These are phyloP conservation scores for Drosophila demipolita DNA, from an alignment of 2,888 invertebrate species.

Conservation along the genomic window DNA sequence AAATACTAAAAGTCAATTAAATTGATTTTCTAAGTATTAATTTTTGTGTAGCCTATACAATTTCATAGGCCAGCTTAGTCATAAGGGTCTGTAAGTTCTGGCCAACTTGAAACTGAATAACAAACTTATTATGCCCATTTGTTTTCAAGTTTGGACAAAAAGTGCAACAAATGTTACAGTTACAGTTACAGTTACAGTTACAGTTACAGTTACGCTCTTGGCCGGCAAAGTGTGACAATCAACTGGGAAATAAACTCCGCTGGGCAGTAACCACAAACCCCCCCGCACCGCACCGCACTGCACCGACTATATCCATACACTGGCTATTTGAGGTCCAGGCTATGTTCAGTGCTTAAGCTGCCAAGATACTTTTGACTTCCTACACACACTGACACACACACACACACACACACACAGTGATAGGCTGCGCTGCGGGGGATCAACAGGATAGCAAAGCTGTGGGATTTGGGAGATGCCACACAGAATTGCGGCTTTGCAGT, in stretches of 20 bases:
- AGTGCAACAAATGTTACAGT: constrained; percentile 30
- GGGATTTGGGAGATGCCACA: constrained; percentile 46
- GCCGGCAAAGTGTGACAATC: constrained; percentile 72
- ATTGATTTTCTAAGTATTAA: background rate
- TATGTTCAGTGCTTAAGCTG: constrained; percentile 66
- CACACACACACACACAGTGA: constrained; percentile 29
- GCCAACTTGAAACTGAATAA: constrained; percentile 56
- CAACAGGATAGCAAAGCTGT: background rate
- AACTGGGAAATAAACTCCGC: constrained; percentile 73
- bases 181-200: constrained; percentile 13
- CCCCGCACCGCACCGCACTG: background rate
- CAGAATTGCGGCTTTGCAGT: constrained; percentile 80
- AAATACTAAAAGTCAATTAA: background rate
- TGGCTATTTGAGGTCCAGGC: constrained; percentile 23
- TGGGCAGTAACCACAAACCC: constrained; percentile 47
- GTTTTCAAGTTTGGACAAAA: constrained; percentile 49
- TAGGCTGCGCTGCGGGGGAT: constrained; percentile 58
- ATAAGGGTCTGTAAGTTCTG: constrained; percentile 32
- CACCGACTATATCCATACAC: background rate
- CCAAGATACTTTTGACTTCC: constrained; percentile 79
- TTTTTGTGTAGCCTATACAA: background rate
- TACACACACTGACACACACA: constrained; percentile 53
- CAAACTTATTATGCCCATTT: constrained; percentile 74
- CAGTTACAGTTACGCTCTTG: constrained; percentile 6
- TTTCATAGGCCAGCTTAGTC: constrained; percentile 4